Evolutionary conservation across 2,888 invertebrate species (phyloP).

Genomic region (Xestia ashworthii): DNA sequence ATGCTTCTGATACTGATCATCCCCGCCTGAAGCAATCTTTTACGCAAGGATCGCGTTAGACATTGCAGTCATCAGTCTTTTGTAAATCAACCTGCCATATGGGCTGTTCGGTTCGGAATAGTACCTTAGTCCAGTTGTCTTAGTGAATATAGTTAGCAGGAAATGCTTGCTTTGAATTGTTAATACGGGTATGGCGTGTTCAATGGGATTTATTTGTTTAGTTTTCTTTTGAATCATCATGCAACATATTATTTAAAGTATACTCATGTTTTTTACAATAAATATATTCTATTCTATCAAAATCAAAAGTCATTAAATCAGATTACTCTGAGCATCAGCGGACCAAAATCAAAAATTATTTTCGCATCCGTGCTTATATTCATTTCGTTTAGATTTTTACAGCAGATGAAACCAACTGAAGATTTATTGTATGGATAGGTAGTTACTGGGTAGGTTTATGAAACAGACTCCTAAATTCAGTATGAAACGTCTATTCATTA

Average conservation of each 20-base stretch:
- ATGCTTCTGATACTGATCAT: neutral
- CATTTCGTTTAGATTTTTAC: neutral
- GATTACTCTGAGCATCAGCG: neutral
- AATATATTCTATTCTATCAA: too few species aligned
- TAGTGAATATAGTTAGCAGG: neutral
- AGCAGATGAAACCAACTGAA: neutral
- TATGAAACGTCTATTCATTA: neutral
- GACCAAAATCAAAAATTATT: neutral
- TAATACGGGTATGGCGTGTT: too few species aligned
- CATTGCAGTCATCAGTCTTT: neutral
- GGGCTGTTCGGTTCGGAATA: neutral
- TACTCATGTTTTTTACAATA: too few species aligned
- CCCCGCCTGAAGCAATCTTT: neutral
- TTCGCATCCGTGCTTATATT: neutral
- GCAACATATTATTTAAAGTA: too few species aligned
- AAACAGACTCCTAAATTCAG: neutral
- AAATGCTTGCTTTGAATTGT: neutral
- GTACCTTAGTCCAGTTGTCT: neutral
- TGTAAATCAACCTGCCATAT: neutral
- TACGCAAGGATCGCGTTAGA: neutral
- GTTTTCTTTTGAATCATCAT: neutral
- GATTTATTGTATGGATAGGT: neutral
- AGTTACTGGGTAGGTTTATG: neutral
- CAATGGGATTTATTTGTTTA: neutral
- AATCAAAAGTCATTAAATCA: conserved; percentile 2